Evolutionary conservation across 2,113 vertebrate genomes (phyloP).

Genomic region (Pomatostomus ruficeps): DNA sequence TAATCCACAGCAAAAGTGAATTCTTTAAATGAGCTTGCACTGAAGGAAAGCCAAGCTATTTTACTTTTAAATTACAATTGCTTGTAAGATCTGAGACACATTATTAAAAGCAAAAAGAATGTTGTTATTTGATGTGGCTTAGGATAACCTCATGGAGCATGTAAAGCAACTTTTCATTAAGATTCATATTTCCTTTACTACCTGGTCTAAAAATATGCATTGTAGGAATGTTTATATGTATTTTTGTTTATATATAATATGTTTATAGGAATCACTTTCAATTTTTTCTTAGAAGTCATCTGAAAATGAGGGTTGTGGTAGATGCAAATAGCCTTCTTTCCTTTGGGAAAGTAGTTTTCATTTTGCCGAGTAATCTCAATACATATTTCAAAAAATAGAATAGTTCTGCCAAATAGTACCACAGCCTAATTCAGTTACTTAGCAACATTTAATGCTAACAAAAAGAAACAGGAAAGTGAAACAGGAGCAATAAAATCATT

Average conservation of each 20-base stretch:
- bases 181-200: neutral
- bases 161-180: neutral
- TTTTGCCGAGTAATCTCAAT: neutral
- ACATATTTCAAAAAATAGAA: neutral
- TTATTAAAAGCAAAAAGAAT: neutral
- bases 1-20: neutral
- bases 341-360: neutral
- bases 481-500: neutral
- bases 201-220: neutral
- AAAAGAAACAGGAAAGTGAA: neutral
- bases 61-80: neutral
- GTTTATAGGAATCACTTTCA: neutral
- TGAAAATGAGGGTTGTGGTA: neutral
- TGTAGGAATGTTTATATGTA: neutral
- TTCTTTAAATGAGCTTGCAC: neutral
- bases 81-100: neutral
- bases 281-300: neutral
- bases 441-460: neutral
- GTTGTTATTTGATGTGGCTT: neutral
- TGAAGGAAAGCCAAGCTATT: neutral
- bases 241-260: neutral
- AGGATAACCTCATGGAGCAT: neutral
- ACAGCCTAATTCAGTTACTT: neutral
- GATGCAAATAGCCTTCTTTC: neutral
- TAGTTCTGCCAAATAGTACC: neutral